Evolutionary conservation across 2,113 vertebrate genomes (phyloP), one percentile per base, ranked within the genome.

Genomic region (Chloebia gouldiae): DNA sequence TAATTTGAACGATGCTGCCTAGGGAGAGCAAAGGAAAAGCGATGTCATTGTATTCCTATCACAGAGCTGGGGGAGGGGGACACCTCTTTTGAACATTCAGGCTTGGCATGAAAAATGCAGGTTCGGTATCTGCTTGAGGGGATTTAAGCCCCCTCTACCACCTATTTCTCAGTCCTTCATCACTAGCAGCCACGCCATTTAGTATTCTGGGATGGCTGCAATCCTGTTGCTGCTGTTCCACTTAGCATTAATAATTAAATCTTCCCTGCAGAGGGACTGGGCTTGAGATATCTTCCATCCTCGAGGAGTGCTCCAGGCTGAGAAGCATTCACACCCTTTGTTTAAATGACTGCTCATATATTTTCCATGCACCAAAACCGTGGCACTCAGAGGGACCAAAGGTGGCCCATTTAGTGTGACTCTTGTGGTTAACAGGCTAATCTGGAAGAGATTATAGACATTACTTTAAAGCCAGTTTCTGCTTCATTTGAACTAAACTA

Each of bases 171-270:
- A 65, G 71, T 40, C 47, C 71, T 28, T 66, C 87, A 51, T 27
- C 3, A 2, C 54, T 86, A 76, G 35, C 59, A 2, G 7, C 53
- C 37, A 19, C 0, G 0, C 31, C 79, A 86, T 73, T 72, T 73
- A 54, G 61, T 53, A 86, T 94, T 86, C 71, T 19, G 42, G 86
- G 88, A 82, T 90, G 90, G 59, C 56, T 59, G 63, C 94, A 93
- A 65, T 95, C 88, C 84, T 88, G 75, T 93, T 93, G 95, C 78
- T 93, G 85, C 88, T 77, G 79, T 92, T 95, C 70, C 88, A 76
- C 35, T 92, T 85, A 73, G 60, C 92, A 93, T 96, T 54, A 96
- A 96, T 95, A 94, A 97, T 94, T 93, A 65, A 97, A 83, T 61
- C 21, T 49, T 83, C 63, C 14, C 50, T 65, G 80, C 50, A 57